Conservation (phyloP, 2,113 vertebrate genomes). For the Aegypius monachus region DNA sequence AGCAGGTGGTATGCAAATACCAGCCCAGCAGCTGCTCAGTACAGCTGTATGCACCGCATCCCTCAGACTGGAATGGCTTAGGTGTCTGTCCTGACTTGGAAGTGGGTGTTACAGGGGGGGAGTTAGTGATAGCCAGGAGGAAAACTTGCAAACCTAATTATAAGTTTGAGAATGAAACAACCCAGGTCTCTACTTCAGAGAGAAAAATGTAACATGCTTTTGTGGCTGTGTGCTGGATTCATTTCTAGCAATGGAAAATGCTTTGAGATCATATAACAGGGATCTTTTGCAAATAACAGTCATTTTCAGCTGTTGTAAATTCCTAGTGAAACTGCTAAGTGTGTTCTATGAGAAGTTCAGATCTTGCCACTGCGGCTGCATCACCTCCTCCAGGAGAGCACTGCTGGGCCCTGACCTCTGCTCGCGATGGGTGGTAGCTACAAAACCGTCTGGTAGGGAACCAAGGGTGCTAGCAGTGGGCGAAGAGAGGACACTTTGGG, state of each 20-base stretch:
- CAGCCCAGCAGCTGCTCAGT: not conserved
- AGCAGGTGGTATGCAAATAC: not conserved
- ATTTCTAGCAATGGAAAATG: too few species aligned
- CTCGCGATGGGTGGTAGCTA: not conserved
- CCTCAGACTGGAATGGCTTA: not conserved
- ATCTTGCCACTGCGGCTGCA: not conserved
- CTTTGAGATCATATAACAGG: not conserved
- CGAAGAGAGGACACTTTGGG: not conserved
- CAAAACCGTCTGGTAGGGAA: not conserved
- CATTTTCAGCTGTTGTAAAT: not conserved
- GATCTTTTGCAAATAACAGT: not conserved
- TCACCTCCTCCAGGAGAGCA: not conserved
- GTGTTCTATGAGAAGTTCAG: not conserved
- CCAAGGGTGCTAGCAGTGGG: fast-evolving
- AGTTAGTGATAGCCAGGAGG: not conserved
- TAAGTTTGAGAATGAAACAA: not conserved
- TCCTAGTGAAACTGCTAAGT: too few species aligned
- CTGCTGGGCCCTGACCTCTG: not conserved
- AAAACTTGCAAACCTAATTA: not conserved
- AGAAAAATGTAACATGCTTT: not conserved
- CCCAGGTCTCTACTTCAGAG: not conserved
- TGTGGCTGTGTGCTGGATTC: not conserved
- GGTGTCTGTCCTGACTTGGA: not conserved
- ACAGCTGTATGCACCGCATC: fast-evolving
- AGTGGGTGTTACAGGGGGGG: fast-evolving